These are phyloP conservation scores for Actenoides hombroni DNA, from an alignment of 2,113 vertebrate species.

Conservation along the genomic window DNA sequence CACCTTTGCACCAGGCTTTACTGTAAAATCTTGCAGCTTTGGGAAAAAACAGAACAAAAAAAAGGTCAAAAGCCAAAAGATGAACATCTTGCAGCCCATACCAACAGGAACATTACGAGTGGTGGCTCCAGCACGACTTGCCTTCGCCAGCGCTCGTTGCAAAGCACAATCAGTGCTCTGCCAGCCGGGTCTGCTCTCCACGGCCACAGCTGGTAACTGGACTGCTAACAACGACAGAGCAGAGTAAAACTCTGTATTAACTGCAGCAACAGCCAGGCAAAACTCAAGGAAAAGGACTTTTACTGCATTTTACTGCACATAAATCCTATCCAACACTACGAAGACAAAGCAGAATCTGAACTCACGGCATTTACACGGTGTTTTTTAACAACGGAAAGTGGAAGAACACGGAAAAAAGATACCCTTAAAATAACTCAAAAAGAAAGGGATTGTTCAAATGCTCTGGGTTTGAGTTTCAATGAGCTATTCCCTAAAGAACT, in stretches of 20 bases:
- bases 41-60: neutral
- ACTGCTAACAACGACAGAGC: neutral
- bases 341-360: neutral
- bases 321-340: neutral
- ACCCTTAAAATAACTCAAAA: neutral
- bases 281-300: neutral
- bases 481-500: neutral
- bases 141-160: neutral
- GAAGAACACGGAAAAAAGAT: neutral
- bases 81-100: neutral
- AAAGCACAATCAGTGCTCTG: accelerated
- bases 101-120: accelerated
- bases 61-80: neutral
- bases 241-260: neutral
- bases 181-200: neutral
- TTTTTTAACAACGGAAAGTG: neutral
- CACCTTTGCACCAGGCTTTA: neutral
- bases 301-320: neutral
- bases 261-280: neutral
- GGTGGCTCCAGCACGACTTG: neutral
- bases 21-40: neutral
- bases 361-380: accelerated
- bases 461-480: neutral
- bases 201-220: neutral
- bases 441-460: neutral